Percentiles rank a stretch among this genome's conserved stretches.
Conservation (phyloP, 1,140 invertebrate genomes). For the Caenorhabditis tropicalis region DNA sequence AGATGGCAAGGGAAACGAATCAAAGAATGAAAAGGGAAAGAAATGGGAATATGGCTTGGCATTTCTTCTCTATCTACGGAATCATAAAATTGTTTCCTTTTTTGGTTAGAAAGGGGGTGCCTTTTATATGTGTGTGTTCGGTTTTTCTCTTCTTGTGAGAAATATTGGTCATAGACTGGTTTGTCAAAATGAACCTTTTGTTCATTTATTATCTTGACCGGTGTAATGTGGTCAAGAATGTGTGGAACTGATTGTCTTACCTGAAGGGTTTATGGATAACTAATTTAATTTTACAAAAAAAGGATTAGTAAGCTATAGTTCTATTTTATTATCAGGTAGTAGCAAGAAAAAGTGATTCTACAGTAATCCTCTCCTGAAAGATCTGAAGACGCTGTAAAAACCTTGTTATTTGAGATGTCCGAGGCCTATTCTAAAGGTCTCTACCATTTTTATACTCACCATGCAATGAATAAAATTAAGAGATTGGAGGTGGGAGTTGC, state of each 20-base stretch:
- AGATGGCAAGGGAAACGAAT: background rate
- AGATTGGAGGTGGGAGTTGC: background rate
- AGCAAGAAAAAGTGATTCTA: no score
- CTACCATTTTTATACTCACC: background rate
- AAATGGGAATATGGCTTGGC: background rate
- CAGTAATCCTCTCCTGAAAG: no score
- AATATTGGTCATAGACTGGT: background rate
- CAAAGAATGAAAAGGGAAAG: background rate
- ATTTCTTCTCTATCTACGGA: slow-evolving; percentile 12
- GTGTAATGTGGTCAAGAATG: background rate
- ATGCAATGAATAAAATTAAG: slow-evolving; percentile 24
- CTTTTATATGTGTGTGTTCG: background rate
- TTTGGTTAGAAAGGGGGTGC: background rate
- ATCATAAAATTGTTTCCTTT: slow-evolving; percentile 7
- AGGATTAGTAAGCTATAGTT: no score
- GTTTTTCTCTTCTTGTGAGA: background rate
- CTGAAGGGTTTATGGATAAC: background rate
- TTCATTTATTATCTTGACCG: background rate
- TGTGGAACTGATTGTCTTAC: background rate
- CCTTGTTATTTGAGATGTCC: no score
- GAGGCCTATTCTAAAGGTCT: background rate
- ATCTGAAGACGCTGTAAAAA: no score
- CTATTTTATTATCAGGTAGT: no score
- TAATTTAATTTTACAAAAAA: background rate
- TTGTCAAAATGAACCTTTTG: background rate